Conservation (phyloP, 2,113 vertebrate species). For the Hipposideros armiger region DNA sequence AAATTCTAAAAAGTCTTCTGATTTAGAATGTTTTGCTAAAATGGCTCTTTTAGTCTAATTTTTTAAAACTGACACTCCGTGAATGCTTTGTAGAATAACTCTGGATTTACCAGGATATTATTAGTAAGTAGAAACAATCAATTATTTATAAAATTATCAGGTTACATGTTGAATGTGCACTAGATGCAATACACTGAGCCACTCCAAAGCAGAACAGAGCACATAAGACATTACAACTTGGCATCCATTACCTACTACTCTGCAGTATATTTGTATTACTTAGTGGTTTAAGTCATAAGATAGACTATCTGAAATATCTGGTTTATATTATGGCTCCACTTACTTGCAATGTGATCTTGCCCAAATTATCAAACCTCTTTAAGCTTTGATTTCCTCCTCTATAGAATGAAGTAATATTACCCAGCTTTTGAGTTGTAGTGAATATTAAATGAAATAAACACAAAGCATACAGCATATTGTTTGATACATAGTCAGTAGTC, state of each 20-base stretch:
- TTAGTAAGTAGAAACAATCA: neutral
- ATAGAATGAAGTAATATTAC: neutral
- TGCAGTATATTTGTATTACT: neutral
- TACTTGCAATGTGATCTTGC: neutral
- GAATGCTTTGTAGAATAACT: neutral
- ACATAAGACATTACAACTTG: neutral
- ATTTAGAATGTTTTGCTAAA: neutral
- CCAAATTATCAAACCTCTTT: slow-evolving; percentile 25
- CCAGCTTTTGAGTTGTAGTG: neutral
- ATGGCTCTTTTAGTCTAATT: neutral
- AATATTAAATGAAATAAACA: slow-evolving; percentile 20
- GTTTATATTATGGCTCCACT: neutral
- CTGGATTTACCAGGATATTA: neutral
- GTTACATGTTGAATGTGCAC: neutral
- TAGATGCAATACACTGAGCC: neutral
- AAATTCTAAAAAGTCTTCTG: slow-evolving; percentile 15
- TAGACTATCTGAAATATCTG: neutral
- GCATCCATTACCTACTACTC: neutral
- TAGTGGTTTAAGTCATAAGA: neutral
- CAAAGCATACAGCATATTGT: slow-evolving; percentile 2
- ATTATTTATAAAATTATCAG: slow-evolving; percentile 9
- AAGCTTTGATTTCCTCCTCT: slow-evolving; percentile 22
- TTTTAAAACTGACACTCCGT: neutral
- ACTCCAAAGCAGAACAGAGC: neutral
- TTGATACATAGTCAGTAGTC: neutral